Base-by-base conservation (phyloP, 2,888 invertebrate species). In the Sesia apiformis region DNA sequence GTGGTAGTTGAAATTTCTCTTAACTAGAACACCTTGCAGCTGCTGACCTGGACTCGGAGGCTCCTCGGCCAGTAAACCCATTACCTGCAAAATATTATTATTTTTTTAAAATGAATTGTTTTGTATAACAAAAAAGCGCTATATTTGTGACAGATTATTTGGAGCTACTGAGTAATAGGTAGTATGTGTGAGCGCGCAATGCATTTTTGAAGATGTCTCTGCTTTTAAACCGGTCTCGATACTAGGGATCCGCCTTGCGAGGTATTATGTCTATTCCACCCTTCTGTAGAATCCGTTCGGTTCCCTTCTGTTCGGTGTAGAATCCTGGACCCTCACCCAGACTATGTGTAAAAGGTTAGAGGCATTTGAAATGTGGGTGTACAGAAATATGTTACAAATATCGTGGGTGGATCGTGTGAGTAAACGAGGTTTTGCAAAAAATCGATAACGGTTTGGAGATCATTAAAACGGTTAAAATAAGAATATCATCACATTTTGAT, bases 1-100 rank as follows among this genome's bases (percentile, higher is more conserved):
- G 78, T 99, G 98, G 78, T 99, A 99, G 84, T 98, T 98, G 78
- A 99, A 99, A 84, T 99, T 99, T 56, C 98, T 91, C 81, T 98
- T 98, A 3, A 99, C 97, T 49, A 99, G 90, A 57, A 99, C 94
- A 0, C 99, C 99, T 4, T 98, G 97, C 4, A 99, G 83, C 58
- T 92, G 91, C 57, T 94, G 92, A 7, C 94, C 95, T 0, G 96
- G 93, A 63, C 91, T 91, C 0, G 98, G 97, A 51, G 93, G 92
- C 53, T 94, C 93, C 67, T 96, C 91, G 0, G 99, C 99, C 59
- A 99, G 84, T 1, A 93, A 92, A 0, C 99, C 99, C 94, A 99
- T 98, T 52, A 95, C 93, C 88, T 87, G 41, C 8, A 41, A 42
- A 8, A 38, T 3, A 39, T 7, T 7, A 39, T 39, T 51, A 23